Base-by-base conservation (phyloP, 2,797 vertebrate genomes). In the Spea hammondii region DNA sequence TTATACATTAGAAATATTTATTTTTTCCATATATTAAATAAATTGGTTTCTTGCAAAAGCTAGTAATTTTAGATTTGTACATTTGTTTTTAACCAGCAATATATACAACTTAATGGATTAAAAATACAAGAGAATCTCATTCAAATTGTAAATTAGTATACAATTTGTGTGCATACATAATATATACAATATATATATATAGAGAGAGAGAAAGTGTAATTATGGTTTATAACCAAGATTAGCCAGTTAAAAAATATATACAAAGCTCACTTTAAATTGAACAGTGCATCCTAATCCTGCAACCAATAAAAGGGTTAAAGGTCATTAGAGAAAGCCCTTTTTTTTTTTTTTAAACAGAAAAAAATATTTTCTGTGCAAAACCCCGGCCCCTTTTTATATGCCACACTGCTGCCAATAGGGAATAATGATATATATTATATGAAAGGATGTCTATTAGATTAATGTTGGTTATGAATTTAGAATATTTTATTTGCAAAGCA, bases 71-170 rank as follows among this genome's bases (percentile, higher is more conserved):
- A 77, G 53, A 86, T 88, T 88, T 91, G 86, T 88, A 88, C 89
- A 90, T 91, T 92, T 90, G 92, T 92, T 89, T 90, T 87, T 87
- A 89, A 89, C 87, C 86, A 83, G 86, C 85, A 89, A 87, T 91
- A 92, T 91, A 88, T 92, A 92, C 90, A 91, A 89, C 85, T 88
- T 84, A 87, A 77, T 57, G 55, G 59, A 17, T 6, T 17, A 62
- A 32, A 32, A 3, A 17, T 7, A 62, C n/a, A 62, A 6, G n/a
- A 59, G 11, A 10, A 13, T 59, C n/a, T 59, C 12, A 10, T 59
- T 59, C 12, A 11, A 7, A 7, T 53, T 53, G 51, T 53, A 53
- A 53, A 53, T 6, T 11, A 49, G 9, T 59, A 68, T 64, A 74
- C 70, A 69, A 57, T 70, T 74, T 8, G 64, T 12, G 53, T 53